Evolutionary conservation across 1,140 invertebrate species (phyloP), one percentile per base, ranked within the genome.

Genomic region (Hypothenemus hampei): DNA sequence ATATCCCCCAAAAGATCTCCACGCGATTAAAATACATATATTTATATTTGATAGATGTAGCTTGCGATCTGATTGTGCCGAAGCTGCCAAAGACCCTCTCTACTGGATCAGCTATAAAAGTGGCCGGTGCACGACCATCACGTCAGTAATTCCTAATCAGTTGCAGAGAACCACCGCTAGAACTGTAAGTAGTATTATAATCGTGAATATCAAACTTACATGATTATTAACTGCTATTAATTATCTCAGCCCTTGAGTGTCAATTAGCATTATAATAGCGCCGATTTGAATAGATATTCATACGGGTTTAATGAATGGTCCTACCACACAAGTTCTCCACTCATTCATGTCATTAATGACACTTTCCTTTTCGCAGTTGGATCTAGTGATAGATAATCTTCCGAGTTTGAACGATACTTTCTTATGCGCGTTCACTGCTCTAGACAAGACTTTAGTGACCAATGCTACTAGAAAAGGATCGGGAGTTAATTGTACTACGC

Each of bases 101-200:
- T 93, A 94, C 69, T 98, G 95, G 95, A 89, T 98, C 57, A 90
- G 91, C 10, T 97, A 97, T 73, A 93, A 91, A 67, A 95, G 89
- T 65, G 91, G 91, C 0, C 84, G 91, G 63, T 98, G 95, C 72
- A 97, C 93, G 0, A 93, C 91, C 26, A 97, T 98, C 60, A 94
- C 92, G 23, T 84, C 84, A 64, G 93, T 98, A 2, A 84, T 84
- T 45, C 94, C 95, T 2, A 84, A 88, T 72, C 86, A 94, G 70
- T 77, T 97, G 36, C 93, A 97, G 77, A 81, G 91, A 65, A 95
- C 93, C 1, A 97, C 92, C 3, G 89, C 91, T 15, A 78, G 91
- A 72, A 95, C 91, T 40, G 80, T 87, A 75, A 70, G 44, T 49
- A 46, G 4, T 50, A 11, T 18, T 11, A 13, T 31, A 15, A 16